Conservation (phyloP, 2,113 vertebrate species). For the Phalacrocorax aristotelis region DNA sequence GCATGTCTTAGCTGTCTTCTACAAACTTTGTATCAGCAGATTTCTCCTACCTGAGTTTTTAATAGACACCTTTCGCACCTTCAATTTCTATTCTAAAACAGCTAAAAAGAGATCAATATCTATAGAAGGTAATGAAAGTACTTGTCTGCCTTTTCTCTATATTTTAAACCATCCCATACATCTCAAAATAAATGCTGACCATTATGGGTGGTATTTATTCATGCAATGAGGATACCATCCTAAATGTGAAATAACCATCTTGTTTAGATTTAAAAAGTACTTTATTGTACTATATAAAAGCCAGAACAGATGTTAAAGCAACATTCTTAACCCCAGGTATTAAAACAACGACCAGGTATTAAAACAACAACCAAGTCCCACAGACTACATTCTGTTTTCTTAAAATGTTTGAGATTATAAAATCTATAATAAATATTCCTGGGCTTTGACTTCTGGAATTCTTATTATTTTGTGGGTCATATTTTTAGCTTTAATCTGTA, state of each 20-base stretch:
- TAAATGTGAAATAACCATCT: background rate
- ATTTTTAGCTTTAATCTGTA: background rate
- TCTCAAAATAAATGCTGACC: background rate
- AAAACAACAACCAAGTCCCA: background rate
- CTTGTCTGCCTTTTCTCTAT: background rate
- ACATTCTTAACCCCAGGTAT: background rate
- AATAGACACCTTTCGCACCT: background rate
- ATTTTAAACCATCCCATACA: background rate
- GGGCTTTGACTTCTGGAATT: background rate
- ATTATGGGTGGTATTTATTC: background rate
- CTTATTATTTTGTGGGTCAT: background rate
- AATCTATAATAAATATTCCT: background rate
- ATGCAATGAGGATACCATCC: background rate
- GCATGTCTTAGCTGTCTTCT: fast-evolving
- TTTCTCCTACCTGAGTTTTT: background rate
- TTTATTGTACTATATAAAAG: background rate
- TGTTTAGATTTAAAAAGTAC: background rate
- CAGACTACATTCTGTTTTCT: background rate
- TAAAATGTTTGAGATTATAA: background rate
- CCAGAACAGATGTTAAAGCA: background rate
- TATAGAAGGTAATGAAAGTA: background rate
- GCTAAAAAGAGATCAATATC: background rate
- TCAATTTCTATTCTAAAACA: background rate
- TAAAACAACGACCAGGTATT: background rate
- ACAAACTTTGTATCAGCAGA: fast-evolving